Conservation (phyloP, 2,888 invertebrate genomes). For the Esperia sulphurella region DNA sequence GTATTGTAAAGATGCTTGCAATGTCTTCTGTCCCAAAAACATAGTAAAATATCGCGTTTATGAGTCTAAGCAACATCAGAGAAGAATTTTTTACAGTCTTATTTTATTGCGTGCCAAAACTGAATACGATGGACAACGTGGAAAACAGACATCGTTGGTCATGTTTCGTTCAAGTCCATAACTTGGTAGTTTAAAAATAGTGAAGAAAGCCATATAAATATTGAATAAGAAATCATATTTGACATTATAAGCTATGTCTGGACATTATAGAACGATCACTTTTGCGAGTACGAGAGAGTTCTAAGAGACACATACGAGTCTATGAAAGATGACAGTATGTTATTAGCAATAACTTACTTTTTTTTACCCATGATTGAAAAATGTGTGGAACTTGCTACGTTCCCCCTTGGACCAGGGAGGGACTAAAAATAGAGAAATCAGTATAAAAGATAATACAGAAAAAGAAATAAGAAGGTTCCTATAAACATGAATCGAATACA, state of each 20-base stretch:
- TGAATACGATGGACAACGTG: slow-evolving; percentile 32
- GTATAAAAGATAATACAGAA: no score
- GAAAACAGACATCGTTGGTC: slow-evolving; percentile 23
- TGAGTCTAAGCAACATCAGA: slow-evolving; percentile 33
- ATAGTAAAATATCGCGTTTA: slow-evolving; percentile 31
- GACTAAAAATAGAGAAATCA: no score
- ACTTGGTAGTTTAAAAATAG: slow-evolving; percentile 28
- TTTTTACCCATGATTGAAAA: slow-evolving; percentile 25
- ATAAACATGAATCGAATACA: slow-evolving; percentile 31
- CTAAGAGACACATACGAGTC: slow-evolving; percentile 12
- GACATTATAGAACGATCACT: slow-evolving; percentile 36
- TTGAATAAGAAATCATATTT: slow-evolving; percentile 34
- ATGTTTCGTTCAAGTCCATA: slow-evolving; percentile 23
- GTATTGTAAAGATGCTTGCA: slow-evolving; percentile 38
- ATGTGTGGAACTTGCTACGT: slow-evolving; percentile 27
- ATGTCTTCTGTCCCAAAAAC: slow-evolving; percentile 20
- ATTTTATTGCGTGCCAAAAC: slow-evolving; percentile 26
- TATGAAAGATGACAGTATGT: slow-evolving; percentile 17
- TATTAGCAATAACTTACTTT: no score
- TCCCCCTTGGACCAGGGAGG: no score
- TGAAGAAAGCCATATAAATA: slow-evolving; percentile 34
- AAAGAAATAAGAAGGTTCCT: no score
- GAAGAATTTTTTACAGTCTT: slow-evolving; percentile 30
- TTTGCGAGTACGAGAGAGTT: slow-evolving; percentile 35
- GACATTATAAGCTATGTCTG: slow-evolving; percentile 27